These are phyloP conservation scores for Manacus vitellinus DNA, from an alignment of 2,113 vertebrate genomes.

Conservation along the genomic window DNA sequence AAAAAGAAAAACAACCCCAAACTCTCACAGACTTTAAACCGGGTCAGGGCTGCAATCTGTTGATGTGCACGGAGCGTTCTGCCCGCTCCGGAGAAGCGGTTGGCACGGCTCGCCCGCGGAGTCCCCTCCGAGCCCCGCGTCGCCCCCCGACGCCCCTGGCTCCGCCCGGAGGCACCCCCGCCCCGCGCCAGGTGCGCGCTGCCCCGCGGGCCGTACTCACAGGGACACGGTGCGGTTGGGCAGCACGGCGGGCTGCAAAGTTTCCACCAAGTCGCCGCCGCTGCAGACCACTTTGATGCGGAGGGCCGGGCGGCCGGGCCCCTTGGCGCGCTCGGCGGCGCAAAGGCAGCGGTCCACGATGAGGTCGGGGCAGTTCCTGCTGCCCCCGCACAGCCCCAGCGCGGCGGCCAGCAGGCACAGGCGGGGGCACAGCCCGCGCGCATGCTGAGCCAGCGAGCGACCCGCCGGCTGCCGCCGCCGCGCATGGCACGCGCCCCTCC, in stretches of 20 bases:
- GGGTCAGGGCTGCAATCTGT: fast-evolving
- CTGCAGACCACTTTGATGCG: slow-evolving; percentile 84
- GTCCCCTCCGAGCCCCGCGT: neutral
- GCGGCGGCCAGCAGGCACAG: slow-evolving; percentile 66
- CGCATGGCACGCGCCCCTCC: slow-evolving; percentile 35
- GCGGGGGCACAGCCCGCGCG: slow-evolving; percentile 30
- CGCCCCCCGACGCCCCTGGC: neutral
- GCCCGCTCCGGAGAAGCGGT: neutral
- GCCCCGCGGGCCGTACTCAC: slow-evolving; percentile 77
- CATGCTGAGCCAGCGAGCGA: slow-evolving; percentile 24
- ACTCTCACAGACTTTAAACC: neutral
- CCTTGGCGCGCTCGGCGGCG: slow-evolving; percentile 82
- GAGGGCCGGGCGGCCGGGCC: slow-evolving; percentile 78
- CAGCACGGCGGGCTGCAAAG: slow-evolving; percentile 81
- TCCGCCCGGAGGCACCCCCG: neutral
- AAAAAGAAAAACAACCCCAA: neutral
- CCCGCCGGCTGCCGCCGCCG: neutral
- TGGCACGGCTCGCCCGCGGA: neutral
- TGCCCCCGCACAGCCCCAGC: slow-evolving; percentile 62
- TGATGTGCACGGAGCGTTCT: fast-evolving
- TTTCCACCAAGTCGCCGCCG: slow-evolving; percentile 86
- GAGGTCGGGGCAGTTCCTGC: slow-evolving; percentile 85
- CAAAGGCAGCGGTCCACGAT: slow-evolving; percentile 86
- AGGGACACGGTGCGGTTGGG: slow-evolving; percentile 86
- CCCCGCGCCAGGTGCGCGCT: neutral